Conservation (phyloP, 2,797 vertebrate genomes). For the Tenualosa thibaudeaui region DNA sequence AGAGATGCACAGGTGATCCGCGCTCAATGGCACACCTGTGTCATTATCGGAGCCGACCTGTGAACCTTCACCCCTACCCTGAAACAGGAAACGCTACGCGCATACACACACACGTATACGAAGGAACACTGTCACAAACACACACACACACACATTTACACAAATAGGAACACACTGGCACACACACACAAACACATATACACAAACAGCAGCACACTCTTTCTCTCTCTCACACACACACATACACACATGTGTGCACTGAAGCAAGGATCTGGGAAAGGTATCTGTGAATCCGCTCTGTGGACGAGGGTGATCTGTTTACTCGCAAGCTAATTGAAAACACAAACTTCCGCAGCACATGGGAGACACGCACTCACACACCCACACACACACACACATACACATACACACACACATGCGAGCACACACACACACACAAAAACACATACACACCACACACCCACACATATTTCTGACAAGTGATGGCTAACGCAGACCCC, state of each 20-base stretch:
- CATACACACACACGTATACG: slow-evolving; percentile 33
- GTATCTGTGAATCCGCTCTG: slow-evolving; percentile 55
- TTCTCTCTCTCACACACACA: neutral
- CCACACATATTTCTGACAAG: slow-evolving; percentile 40
- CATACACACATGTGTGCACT: neutral
- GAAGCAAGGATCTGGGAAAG: slow-evolving; percentile 41
- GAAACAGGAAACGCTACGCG: slow-evolving; percentile 68
- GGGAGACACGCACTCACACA: too few relatives aligned
- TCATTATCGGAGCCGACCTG: slow-evolving; percentile 57
- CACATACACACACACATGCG: too few relatives aligned
- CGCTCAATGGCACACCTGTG: slow-evolving; percentile 70
- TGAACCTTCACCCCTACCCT: slow-evolving; percentile 58
- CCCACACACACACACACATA: too few relatives aligned
- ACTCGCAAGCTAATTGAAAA: slow-evolving; percentile 55
- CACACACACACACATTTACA: slow-evolving; percentile 2
- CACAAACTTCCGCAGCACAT: slow-evolving; percentile 57
- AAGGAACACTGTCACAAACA: slow-evolving; percentile 22
- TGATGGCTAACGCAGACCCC: neutral
- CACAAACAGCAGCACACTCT: neutral
- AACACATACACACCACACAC: too few relatives aligned
- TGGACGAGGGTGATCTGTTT: slow-evolving; percentile 45
- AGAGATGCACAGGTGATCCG: slow-evolving; percentile 55
- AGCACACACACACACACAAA: too few relatives aligned
- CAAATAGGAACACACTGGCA: neutral
- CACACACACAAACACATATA: neutral